Percentiles rank a stretch among this genome's conserved stretches.
phyloP scores from a whole-genome alignment of 2,113 vertebrate species.

The Marcusenius ussheri region DNA sequence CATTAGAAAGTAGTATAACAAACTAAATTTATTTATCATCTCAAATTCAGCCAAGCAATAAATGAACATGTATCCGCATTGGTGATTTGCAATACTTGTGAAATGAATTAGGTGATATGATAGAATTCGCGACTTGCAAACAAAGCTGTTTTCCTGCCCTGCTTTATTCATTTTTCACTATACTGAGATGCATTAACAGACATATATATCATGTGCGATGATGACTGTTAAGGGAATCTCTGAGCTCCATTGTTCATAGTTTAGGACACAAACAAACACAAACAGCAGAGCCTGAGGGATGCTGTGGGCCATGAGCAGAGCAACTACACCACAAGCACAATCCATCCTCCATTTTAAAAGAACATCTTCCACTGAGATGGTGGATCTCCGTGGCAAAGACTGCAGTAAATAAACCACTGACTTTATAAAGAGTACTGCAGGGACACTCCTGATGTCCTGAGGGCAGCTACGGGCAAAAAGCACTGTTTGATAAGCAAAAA shows the following conservation, averaged over 20 bases:
- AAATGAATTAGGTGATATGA: not conserved
- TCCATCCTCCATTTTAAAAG: not conserved
- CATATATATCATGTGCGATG: not conserved
- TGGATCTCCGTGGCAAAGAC: not conserved
- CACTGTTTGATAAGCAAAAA: not conserved
- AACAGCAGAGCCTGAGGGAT: not conserved
- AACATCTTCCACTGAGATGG: not conserved
- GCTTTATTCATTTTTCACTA: not conserved
- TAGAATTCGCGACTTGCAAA: not conserved
- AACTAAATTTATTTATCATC: not conserved
- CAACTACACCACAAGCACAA: not conserved
- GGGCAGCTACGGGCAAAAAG: not conserved
- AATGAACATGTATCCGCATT: not conserved
- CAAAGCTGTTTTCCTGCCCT: not conserved
- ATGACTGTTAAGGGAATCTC: not conserved
- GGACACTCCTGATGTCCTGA: not conserved
- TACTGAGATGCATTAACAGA: not conserved
- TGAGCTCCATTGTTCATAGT: not conserved
- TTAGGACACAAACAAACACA: not conserved
- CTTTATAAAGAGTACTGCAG: not conserved
- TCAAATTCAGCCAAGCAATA: not conserved
- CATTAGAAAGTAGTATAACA: not conserved
- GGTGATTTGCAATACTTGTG: not conserved
- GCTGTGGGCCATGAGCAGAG: not conserved
- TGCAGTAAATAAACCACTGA: not conserved